Conservation (phyloP, 2,888 invertebrate genomes). For the Dicyrtoma fusca region DNA sequence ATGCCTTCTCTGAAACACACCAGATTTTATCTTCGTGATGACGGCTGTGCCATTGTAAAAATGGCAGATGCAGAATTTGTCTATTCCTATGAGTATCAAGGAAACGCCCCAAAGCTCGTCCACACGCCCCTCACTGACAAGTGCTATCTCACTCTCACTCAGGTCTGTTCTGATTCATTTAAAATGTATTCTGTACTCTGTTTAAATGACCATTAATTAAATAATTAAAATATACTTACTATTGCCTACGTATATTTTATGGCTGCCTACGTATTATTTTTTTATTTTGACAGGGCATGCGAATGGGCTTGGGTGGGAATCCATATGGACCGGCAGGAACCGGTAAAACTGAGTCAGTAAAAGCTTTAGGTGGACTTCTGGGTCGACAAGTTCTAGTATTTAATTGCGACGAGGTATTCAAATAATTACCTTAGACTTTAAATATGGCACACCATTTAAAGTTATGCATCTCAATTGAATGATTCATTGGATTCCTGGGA, state of each 20-base stretch:
- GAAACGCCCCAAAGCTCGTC: constrained; percentile 92
- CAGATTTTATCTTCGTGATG: constrained; percentile 71
- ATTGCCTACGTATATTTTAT: no score
- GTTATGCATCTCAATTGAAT: background rate
- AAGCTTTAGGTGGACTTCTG: constrained; percentile 85
- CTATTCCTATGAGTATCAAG: constrained; percentile 97
- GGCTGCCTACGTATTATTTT: no score
- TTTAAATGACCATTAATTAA: constrained; percentile 4
- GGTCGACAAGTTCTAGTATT: constrained; percentile 94
- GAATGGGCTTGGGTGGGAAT: constrained; percentile 95
- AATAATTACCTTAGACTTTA: constrained; percentile 18
- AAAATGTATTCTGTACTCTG: background rate
- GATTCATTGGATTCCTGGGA: no score
- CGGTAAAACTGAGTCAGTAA: constrained; percentile 98
- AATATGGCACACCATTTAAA: background rate
- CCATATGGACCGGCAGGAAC: constrained; percentile 99
- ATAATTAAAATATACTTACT: background rate
- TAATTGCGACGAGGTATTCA: constrained; percentile 86
- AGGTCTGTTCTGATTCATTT: constrained; percentile 65
- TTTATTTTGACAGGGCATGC: constrained; percentile 73
- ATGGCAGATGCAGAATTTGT: constrained; percentile 94
- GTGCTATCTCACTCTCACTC: constrained; percentile 95
- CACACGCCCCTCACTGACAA: constrained; percentile 95
- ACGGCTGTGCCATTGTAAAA: constrained; percentile 69
- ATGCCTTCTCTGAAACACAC: no score